phyloP scores from a whole-genome alignment of 2,888 invertebrate genomes.

The Choristoneura rosaceana region DNA sequence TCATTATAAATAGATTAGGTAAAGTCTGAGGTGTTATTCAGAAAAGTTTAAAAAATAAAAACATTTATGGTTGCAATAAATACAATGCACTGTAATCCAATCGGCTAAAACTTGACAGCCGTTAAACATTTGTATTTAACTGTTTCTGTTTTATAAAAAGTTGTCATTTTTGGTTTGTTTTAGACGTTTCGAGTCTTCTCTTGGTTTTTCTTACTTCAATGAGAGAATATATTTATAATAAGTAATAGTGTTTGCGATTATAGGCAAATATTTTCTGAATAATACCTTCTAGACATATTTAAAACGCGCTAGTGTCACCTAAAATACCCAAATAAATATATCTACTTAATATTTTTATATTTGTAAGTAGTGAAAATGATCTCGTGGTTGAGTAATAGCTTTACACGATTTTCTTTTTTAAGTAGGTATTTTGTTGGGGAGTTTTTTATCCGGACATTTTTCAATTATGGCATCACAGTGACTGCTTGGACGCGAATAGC shows the following conservation, averaged over 20 bases:
- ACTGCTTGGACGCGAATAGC: no score
- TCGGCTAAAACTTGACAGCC: no score
- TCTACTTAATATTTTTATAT: slow-evolving; percentile 51
- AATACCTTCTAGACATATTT: neutral
- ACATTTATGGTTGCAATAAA: no score
- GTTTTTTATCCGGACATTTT: neutral
- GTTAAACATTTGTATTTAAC: no score
- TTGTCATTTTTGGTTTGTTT: no score
- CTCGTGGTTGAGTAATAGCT: slow-evolving; percentile 45
- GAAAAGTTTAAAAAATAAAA: neutral
- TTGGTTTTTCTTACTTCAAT: no score
- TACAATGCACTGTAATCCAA: no score
- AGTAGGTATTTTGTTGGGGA: neutral
- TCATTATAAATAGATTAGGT: neutral
- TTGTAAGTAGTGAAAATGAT: slow-evolving; percentile 45
- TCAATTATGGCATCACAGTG: no score
- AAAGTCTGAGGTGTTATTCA: neutral
- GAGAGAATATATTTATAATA: no score
- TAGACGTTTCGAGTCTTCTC: no score
- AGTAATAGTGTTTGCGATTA: neutral
- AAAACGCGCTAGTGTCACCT: slow-evolving; percentile 21
- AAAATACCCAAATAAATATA: slow-evolving; percentile 36
- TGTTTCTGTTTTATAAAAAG: no score
- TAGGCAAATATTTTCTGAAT: neutral
- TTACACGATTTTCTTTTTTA: slow-evolving; percentile 1